Evolutionary conservation across 1,140 invertebrate genomes (phyloP).

Genomic region (Aethina tumida): DNA sequence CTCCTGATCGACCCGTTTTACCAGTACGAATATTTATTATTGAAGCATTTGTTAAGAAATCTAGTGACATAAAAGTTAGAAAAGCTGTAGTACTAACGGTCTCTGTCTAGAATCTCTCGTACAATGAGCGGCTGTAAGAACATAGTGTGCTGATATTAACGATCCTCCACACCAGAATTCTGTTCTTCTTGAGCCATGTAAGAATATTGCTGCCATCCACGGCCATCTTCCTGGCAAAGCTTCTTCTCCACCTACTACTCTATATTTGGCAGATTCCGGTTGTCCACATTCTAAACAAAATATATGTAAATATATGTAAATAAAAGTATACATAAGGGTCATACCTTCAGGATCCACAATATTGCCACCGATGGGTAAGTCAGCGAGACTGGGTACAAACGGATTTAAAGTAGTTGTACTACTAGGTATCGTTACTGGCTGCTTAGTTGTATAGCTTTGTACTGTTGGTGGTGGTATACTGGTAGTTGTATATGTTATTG

Average conservation of each 20-base stretch:
- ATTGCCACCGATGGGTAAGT: conserved; percentile 30
- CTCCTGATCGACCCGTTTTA: not conserved
- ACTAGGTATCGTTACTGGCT: conserved; percentile 23
- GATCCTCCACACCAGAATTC: conserved; percentile 94
- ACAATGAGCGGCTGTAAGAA: conserved; percentile 88
- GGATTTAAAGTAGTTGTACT: conserved; percentile 12
- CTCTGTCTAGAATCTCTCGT: conserved; percentile 75
- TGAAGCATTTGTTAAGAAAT: not conserved
- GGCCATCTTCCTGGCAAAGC: conserved; percentile 75
- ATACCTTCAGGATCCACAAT: conserved; percentile 39
- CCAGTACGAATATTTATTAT: not conserved
- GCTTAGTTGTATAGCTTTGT: conserved; percentile 12
- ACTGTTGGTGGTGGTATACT: conserved; percentile 11
- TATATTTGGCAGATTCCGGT: conserved; percentile 67
- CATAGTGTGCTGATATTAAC: conserved; percentile 65
- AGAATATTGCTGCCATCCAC: conserved; percentile 89
- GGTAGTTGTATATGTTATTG: conserved; percentile 8
- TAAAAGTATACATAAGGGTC: conserved; percentile 2
- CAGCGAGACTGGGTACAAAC: conserved; percentile 15
- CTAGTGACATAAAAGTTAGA: not conserved
- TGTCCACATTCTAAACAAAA: conserved; percentile 61
- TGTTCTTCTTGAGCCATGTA: conserved; percentile 71
- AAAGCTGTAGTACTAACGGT: conserved; percentile 48
- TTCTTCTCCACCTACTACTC: conserved; percentile 83
- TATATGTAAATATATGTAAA: not conserved